Evolutionary conservation across 2,113 vertebrate genomes (phyloP), one percentile per base, ranked within the genome.

Genomic region (Ceratotherium simum): DNA sequence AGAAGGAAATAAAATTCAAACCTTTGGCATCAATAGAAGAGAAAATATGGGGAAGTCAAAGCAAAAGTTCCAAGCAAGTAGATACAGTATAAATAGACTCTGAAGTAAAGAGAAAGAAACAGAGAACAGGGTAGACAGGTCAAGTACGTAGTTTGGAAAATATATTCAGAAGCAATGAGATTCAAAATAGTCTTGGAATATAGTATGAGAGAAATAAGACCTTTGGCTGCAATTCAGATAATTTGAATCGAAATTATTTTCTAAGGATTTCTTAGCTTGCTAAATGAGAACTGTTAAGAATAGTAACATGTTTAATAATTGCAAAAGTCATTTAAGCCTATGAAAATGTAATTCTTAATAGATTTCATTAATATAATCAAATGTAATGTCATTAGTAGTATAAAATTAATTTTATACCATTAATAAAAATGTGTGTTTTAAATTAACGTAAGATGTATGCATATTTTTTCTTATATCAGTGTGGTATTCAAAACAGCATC

Each of bases 241-340:
- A 88, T 98, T 98, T 97, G 64, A 96, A 93, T 20, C 83, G 29
- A 97, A 78, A 93, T 96, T 95, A 82, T 42, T 96, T 97, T 95
- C 56, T 85, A 95, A 95, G 93, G 62, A 42, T 39, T 96, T 96
- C 31, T 83, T 88, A 95, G 16, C 13, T 97, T 95, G 29, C 97
- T 96, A 96, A 98, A 97, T 98, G 51, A 97, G 51, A 97, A 89
- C 62, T 97, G 76, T 98, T 98, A 81, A 81, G 90, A 98, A 84
- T 3, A 9, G 96, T 42, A 98, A 96, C 78, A 93, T 9, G 84
- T 97, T 96, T 95, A 94, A 82, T 97, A 96, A 98, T 46, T 95
- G 82, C 62, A 97, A 98, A 97, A 96, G 3, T 23, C 97, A 95
- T 95, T 96, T 98, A 94, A 97, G 56, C 2, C 21, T 9, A 39